These are phyloP conservation scores for Lycorma delicatula DNA, from an alignment of 1,140 invertebrate genomes.

Conservation along the genomic window DNA sequence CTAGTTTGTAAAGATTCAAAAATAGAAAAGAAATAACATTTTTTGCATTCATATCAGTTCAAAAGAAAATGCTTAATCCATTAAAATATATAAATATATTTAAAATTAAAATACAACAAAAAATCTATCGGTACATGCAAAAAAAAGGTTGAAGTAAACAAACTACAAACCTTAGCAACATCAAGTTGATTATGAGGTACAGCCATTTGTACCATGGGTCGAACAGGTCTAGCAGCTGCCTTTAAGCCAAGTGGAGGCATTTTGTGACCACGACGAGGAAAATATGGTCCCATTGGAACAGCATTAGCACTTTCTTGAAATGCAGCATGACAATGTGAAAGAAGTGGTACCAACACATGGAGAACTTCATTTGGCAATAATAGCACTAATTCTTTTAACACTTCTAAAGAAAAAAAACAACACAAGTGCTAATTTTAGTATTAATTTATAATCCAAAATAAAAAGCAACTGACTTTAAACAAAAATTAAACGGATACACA, in stretches of 20 bases:
- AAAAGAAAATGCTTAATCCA: no score
- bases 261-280: slow-evolving; percentile 50
- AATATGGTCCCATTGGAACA: slow-evolving; percentile 60
- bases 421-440: slow-evolving; percentile 11
- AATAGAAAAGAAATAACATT: no score
- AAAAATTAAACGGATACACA: no score
- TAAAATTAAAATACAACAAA: no score
- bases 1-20: no score
- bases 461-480: no score
- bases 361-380: slow-evolving; percentile 74
- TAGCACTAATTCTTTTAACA: slow-evolving; percentile 76
- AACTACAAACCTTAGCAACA: slow-evolving; percentile 50
- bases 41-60: no score
- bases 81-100: no score
- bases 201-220: slow-evolving; percentile 83
- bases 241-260: slow-evolving; percentile 32
- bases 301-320: slow-evolving; percentile 65
- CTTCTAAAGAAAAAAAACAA: slow-evolving; percentile 53
- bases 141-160: no score
- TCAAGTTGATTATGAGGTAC: slow-evolving; percentile 67
- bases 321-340: slow-evolving; percentile 74
- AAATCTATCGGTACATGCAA: no score
- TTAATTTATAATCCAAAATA: slow-evolving; percentile 9
- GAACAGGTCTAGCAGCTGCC: slow-evolving; percentile 48
- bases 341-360: slow-evolving; percentile 68